Percentiles rank a stretch among this genome's conserved stretches.
These are phyloP conservation scores for Aleiodes leptofemur DNA, from an alignment of 2,888 invertebrate genomes.

Conservation along the genomic window DNA sequence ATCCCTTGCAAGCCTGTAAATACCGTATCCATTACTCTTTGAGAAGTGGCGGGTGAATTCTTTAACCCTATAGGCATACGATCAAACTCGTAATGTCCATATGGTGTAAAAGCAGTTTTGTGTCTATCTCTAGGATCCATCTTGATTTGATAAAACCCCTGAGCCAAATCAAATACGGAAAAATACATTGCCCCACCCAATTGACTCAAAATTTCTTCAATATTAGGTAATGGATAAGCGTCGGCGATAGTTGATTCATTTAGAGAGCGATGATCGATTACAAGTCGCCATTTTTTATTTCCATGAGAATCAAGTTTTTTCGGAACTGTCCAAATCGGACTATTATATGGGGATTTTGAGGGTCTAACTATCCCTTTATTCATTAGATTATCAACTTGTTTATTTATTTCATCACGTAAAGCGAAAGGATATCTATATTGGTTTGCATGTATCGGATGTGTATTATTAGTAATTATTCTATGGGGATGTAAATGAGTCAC, in stretches of 20 bases:
- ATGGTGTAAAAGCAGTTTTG: background rate
- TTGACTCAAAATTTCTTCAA: background rate
- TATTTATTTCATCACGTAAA: background rate
- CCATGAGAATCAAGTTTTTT: background rate
- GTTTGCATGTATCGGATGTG: background rate
- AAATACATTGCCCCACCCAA: background rate
- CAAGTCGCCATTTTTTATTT: background rate
- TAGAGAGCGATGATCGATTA: background rate
- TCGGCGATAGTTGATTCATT: background rate
- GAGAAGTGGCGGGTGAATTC: background rate
- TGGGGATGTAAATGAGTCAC: background rate
- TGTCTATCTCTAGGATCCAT: background rate
- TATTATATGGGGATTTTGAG: background rate
- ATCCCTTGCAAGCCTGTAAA: no score
- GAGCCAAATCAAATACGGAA: background rate
- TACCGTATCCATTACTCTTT: background rate
- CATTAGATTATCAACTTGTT: background rate
- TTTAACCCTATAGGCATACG: background rate
- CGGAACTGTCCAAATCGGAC: background rate
- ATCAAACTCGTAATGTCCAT: background rate
- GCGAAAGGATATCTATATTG: background rate
- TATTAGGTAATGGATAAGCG: background rate
- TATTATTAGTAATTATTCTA: background rate
- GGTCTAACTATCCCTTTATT: background rate
- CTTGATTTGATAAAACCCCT: background rate